Evolutionary conservation across 2,797 vertebrate species (phyloP).

Genomic region (Gobio occitaniae): DNA sequence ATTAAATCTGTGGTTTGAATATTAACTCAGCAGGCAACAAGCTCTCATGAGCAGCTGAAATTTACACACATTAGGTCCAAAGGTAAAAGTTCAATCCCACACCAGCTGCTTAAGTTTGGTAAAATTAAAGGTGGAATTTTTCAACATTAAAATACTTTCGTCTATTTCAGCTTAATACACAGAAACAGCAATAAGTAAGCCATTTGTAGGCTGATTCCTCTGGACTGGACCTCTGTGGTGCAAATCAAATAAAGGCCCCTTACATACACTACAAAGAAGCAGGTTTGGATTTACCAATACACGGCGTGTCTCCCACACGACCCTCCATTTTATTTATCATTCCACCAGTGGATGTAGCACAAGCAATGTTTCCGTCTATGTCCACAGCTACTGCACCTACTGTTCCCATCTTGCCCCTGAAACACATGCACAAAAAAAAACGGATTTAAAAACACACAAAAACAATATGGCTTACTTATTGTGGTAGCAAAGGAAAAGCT

Average conservation of each 20-base stretch:
- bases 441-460: conserved; percentile 18
- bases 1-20: conserved; percentile 42
- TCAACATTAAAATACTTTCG: not conserved
- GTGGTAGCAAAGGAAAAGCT: not conserved
- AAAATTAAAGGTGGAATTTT: not conserved
- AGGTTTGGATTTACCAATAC: conserved; percentile 80
- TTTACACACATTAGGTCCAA: conserved; percentile 41
- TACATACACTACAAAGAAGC: not conserved
- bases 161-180: not conserved
- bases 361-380: conserved; percentile 80
- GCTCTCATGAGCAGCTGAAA: conserved; percentile 44
- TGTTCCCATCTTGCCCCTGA: conserved; percentile 83
- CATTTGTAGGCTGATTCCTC: not conserved
- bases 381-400: conserved; percentile 88
- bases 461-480: not conserved
- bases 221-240: not conserved
- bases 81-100: conserved; percentile 47
- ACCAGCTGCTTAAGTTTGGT: conserved; percentile 17
- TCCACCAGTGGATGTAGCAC: conserved; percentile 87
- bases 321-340: conserved; percentile 87
- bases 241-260: conserved; percentile 1
- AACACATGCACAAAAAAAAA: conserved; percentile 32
- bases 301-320: conserved; percentile 88
- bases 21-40: conserved; percentile 57
- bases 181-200: not conserved